Conservation (phyloP, 2,797 vertebrate genomes). For the Pangasius mekongensis region DNA sequence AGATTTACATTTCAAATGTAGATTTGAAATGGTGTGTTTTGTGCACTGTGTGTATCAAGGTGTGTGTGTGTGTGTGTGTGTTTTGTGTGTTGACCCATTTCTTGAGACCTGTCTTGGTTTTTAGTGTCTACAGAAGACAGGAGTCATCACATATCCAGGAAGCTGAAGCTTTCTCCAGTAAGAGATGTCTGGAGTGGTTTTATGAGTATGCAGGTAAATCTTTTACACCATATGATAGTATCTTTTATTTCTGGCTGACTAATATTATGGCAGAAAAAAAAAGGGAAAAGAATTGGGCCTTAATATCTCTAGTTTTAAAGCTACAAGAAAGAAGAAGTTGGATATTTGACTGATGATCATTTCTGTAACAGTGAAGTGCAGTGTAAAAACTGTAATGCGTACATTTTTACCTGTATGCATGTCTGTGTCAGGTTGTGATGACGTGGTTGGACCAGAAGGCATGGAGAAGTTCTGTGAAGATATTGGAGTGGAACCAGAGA, state of each 20-base stretch:
- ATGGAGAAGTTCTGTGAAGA: conserved; percentile 99
- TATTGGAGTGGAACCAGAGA: conserved; percentile 98
- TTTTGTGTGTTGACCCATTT: conserved; percentile 43
- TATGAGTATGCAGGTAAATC: conserved; percentile 95
- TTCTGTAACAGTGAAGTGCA: not conserved
- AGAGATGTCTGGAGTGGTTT: conserved; percentile 98
- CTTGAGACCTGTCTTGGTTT: conserved; percentile 44
- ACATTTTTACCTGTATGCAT: conserved; percentile 30
- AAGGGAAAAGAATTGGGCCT: not conserved
- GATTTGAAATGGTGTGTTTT: not conserved
- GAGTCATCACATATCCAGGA: conserved; percentile 91
- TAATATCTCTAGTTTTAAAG: not conserved
- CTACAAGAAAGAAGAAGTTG: not conserved
- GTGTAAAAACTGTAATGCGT: not conserved
- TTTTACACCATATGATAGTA: not conserved
- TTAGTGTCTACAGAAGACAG: conserved; percentile 94
- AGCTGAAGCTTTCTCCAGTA: conserved; percentile 97
- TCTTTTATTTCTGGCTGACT: not conserved
- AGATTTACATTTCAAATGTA: not conserved
- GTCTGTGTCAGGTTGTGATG: conserved; percentile 84
- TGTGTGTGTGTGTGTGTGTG: not conserved
- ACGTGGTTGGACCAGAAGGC: conserved; percentile 95
- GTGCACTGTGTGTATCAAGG: not conserved
- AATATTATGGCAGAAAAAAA: not conserved
- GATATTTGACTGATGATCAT: not conserved